These are phyloP conservation scores for Belonocnema kinseyi DNA, from an alignment of 1,140 invertebrate species.

Conservation along the genomic window DNA sequence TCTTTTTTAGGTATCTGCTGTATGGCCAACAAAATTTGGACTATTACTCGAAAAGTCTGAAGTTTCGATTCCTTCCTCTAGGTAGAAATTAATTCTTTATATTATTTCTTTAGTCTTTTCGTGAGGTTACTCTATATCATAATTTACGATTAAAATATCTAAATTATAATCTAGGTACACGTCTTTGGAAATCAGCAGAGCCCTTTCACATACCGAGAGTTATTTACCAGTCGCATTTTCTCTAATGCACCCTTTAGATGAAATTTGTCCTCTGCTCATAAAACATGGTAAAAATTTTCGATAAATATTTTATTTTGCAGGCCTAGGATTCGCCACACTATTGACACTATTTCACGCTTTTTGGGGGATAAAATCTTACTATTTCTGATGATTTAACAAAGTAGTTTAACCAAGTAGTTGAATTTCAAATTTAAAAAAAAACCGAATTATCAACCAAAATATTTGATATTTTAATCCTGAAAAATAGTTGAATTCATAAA, in stretches of 20 bases:
- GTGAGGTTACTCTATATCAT: background rate
- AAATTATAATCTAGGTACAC: constrained; percentile 53
- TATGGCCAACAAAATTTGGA: constrained; percentile 88
- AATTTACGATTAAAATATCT: background rate
- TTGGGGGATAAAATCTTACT: no score
- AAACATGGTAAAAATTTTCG: constrained; percentile 77
- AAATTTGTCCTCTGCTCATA: constrained; percentile 89
- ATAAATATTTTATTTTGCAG: constrained; percentile 23
- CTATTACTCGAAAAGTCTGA: constrained; percentile 83
- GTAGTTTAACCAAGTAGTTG: no score
- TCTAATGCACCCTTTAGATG: constrained; percentile 90
- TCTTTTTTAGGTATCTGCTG: constrained; percentile 72
- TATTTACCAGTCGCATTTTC: constrained; percentile 79
- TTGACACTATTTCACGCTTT: no score
- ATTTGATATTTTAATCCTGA: no score
- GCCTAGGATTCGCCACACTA: no score
- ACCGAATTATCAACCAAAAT: no score
- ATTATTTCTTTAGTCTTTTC: background rate
- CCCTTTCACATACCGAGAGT: constrained; percentile 53
- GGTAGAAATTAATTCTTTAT: constrained; percentile 48
- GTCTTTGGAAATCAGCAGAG: constrained; percentile 63
- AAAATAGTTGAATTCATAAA: no score
- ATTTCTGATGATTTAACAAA: no score
- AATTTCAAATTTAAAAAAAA: no score
- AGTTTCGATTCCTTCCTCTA: constrained; percentile 52